Conservation (phyloP, 2,113 vertebrate genomes). For the Azemiops feae region DNA sequence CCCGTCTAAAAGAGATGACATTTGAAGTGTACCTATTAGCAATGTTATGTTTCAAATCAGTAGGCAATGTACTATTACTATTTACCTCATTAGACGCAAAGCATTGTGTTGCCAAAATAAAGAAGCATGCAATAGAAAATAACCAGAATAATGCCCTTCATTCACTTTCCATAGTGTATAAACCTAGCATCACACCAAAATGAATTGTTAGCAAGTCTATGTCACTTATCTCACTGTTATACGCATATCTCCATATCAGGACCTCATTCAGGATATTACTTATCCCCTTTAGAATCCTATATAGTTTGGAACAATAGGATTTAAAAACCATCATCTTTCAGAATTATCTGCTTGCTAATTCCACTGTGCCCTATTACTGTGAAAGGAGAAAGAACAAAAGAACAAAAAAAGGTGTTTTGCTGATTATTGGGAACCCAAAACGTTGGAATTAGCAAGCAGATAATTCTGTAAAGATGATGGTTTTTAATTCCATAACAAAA, state of each 20-base stretch:
- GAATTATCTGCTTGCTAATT: background rate
- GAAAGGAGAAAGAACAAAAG: background rate
- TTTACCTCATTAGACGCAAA: background rate
- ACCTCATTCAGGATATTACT: background rate
- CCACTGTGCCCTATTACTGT: background rate
- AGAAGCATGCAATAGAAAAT: background rate
- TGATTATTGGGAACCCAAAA: background rate
- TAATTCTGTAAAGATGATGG: too few relatives aligned
- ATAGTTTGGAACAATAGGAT: background rate
- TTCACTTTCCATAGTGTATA: background rate
- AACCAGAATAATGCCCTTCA: background rate
- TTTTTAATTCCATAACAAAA: too few relatives aligned
- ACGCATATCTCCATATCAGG: background rate
- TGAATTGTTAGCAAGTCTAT: background rate
- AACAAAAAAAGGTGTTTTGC: background rate
- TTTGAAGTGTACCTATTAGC: background rate
- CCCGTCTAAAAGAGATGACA: conserved; percentile 77
- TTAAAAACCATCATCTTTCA: background rate
- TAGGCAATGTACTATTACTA: background rate
- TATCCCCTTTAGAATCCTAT: background rate
- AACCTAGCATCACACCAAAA: background rate
- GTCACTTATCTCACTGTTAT: background rate
- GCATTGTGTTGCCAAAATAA: background rate
- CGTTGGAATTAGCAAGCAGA: too few relatives aligned
- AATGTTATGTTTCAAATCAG: background rate